Evolutionary conservation across 2,113 vertebrate genomes (phyloP).

Genomic region (Potamarius usumacintae): DNA sequence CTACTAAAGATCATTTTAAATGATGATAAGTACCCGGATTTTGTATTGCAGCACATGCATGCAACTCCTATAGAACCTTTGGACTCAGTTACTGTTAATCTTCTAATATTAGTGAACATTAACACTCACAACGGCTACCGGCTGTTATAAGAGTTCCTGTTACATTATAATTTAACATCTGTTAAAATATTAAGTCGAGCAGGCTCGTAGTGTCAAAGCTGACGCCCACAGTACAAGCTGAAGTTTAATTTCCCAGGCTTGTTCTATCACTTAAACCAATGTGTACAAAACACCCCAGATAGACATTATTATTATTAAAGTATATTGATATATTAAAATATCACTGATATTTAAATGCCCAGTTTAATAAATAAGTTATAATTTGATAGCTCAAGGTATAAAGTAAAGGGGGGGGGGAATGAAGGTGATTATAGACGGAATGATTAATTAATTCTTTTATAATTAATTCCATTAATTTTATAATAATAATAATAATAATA

Average conservation of each 20-base stretch:
- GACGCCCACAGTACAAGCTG: background rate
- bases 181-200: background rate
- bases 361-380: background rate
- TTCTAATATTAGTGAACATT: constrained; percentile 22
- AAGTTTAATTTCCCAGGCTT: background rate
- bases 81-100: constrained; percentile 18
- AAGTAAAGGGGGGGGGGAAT: background rate
- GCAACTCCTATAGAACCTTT: background rate
- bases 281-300: background rate
- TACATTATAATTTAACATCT: too few species aligned
- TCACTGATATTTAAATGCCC: background rate
- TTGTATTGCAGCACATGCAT: background rate
- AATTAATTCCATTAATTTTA: too few species aligned
- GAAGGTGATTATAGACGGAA: background rate
- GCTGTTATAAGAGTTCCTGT: background rate
- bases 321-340: background rate
- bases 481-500: background rate
- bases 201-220: background rate
- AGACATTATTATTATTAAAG: background rate
- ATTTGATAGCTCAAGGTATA: background rate
- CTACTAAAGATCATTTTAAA: background rate
- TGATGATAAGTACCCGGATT: background rate
- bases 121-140: background rate
- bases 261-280: background rate
- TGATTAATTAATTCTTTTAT: background rate